Percentiles rank a stretch among this genome's conserved stretches.
Evolutionary conservation across 2,888 invertebrate genomes (phyloP).

Genomic region (Lochmaea crataegi): DNA sequence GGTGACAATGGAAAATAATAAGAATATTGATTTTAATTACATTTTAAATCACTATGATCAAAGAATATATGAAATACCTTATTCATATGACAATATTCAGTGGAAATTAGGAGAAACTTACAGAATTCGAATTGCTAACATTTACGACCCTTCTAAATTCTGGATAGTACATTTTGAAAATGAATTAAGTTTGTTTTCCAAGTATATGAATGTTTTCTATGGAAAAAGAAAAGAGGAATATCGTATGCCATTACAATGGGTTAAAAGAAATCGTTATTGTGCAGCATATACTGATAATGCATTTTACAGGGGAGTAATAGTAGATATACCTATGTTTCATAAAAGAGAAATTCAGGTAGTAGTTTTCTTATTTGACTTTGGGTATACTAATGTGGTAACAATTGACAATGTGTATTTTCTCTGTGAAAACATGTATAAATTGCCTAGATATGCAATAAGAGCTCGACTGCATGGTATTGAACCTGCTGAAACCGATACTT

Average conservation of each 20-base stretch:
- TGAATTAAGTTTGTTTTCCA: conserved; percentile 40
- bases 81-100: conserved; percentile 36
- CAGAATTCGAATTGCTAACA: conserved; percentile 37
- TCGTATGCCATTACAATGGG: conserved; percentile 31
- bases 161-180: conserved; percentile 40
- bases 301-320: conserved; percentile 42
- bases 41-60: conserved; percentile 34
- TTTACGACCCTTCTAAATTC: conserved; percentile 45
- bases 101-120: conserved; percentile 42
- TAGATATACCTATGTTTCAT: conserved; percentile 35
- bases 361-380: conserved; percentile 43
- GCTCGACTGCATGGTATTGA: conserved; percentile 38
- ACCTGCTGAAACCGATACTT: conserved; percentile 31
- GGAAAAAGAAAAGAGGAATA: conserved; percentile 31
- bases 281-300: conserved; percentile 31
- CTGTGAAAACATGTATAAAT: conserved; percentile 34
- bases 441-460: conserved; percentile 41
- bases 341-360: conserved; percentile 18
- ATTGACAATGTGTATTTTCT: conserved; percentile 36
- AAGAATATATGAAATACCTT: conserved; percentile 37
- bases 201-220: conserved; percentile 38
- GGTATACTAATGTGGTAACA: conserved; percentile 30
- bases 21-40: conserved; percentile 31
- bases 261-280: conserved; percentile 38
- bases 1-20: conserved; percentile 6